These are phyloP conservation scores for Gonatopus flavifemur DNA, from an alignment of 1,140 invertebrate species.

Conservation along the genomic window DNA sequence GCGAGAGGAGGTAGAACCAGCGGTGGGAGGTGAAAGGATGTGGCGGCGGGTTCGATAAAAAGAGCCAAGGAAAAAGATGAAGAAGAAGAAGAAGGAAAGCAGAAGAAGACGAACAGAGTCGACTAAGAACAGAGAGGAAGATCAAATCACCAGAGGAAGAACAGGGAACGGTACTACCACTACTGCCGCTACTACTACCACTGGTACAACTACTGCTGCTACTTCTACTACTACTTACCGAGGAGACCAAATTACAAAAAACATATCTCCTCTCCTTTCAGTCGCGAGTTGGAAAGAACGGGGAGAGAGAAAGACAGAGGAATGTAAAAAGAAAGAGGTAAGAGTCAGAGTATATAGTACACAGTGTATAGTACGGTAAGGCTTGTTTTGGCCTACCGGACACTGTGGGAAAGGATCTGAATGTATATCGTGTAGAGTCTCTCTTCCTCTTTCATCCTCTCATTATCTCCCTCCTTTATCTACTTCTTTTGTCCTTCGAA, in stretches of 20 bases:
- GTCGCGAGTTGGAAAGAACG: slow-evolving; percentile 8
- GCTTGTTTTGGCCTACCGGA: slow-evolving; percentile 40
- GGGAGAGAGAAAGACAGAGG: background rate
- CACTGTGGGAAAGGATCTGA: slow-evolving; percentile 52
- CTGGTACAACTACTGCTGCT: no score
- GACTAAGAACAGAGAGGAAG: no score
- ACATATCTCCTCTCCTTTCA: no score
- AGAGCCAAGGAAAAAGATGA: background rate
- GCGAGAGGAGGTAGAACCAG: slow-evolving; percentile 18
- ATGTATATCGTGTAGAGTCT: slow-evolving; percentile 37
- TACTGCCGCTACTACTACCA: no score
- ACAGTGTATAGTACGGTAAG: no score
- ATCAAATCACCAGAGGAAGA: no score
- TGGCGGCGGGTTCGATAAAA: slow-evolving; percentile 3
- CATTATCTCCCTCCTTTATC: background rate
- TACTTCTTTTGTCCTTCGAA: background rate
- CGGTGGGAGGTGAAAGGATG: slow-evolving; percentile 5
- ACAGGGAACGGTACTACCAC: no score
- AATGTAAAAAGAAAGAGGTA: background rate
- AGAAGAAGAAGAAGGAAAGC: slow-evolving; percentile 5
- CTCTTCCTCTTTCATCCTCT: background rate
- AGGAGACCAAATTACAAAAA: no score
- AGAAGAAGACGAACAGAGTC: slow-evolving; percentile 10
- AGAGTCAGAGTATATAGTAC: no score
- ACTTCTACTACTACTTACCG: no score